These are phyloP conservation scores for Crossaster papposus DNA, from an alignment of 53 echinoderm and acorn worm genomes.

Conservation along the genomic window DNA sequence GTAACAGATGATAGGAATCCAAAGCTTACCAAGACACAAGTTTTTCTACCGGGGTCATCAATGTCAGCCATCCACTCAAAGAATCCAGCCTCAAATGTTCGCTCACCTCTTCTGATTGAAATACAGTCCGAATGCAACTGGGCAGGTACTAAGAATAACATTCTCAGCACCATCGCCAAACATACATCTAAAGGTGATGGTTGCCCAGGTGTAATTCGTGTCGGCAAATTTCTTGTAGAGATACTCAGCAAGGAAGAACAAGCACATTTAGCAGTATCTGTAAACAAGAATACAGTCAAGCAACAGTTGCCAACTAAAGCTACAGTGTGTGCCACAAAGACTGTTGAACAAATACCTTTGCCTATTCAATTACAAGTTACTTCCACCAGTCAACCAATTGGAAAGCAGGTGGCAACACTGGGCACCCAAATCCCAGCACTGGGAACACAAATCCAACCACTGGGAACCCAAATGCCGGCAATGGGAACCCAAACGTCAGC, in stretches of 20 bases:
- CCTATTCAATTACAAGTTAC: not conserved
- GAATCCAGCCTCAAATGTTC: not conserved
- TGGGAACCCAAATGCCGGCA: too few relatives aligned
- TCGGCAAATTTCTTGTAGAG: constrained; percentile 63
- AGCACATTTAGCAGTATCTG: not conserved
- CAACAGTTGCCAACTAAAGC: not conserved
- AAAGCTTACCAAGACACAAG: constrained; percentile 32
- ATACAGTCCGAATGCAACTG: constrained; percentile 70
- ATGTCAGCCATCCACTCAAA: constrained; percentile 12
- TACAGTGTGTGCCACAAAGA: not conserved
- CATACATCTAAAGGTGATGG: constrained; percentile 34
- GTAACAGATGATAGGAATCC: not conserved
- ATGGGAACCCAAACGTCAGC: too few relatives aligned
- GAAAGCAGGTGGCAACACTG: not conserved
- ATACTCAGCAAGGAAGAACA: constrained; percentile 51
- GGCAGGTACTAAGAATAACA: constrained; percentile 52
- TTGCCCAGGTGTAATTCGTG: constrained; percentile 27
- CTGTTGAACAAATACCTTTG: not conserved
- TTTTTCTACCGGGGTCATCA: constrained; percentile 39
- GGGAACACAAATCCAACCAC: too few relatives aligned
- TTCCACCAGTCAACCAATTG: not conserved
- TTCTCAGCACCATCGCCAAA: constrained; percentile 57
- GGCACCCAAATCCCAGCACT: too few relatives aligned
- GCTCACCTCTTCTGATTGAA: constrained; percentile 65
- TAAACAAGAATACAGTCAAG: not conserved